A percentile compares a stretch with the other conserved stretches of the same genome.
These are phyloP conservation scores for Malurus elegans DNA, from an alignment of 2,113 vertebrate genomes.

Conservation along the genomic window DNA sequence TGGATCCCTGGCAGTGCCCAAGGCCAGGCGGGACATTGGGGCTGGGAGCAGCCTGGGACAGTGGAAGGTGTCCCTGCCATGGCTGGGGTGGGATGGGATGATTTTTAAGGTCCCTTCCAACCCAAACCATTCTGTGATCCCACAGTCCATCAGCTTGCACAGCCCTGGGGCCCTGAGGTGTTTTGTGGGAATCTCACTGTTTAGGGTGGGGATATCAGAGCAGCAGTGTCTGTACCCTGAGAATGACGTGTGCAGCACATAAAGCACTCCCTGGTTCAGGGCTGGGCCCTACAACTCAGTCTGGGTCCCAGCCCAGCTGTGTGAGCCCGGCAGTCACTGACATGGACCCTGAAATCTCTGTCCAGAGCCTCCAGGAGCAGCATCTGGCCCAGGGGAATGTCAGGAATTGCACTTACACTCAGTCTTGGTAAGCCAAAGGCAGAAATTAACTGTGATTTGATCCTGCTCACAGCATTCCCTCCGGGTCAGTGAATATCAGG, in stretches of 20 bases:
- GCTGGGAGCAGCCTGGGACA: rapidly evolving
- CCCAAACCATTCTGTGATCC: not conserved
- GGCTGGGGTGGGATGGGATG: not conserved
- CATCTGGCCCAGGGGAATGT: not conserved
- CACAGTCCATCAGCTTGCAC: not conserved
- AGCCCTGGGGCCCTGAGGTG: rapidly evolving
- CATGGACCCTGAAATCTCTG: not conserved
- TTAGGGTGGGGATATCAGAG: not conserved
- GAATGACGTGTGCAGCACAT: not conserved
- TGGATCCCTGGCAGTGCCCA: rapidly evolving
- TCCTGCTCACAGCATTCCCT: not conserved
- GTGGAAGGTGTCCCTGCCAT: not conserved
- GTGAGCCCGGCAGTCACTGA: not conserved
- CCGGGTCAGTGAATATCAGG: not conserved
- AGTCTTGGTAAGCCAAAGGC: not conserved
- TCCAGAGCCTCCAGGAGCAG: not conserved
- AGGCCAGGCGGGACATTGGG: rapidly evolving
- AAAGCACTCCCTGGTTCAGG: not conserved
- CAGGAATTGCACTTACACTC: not conserved
- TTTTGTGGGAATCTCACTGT: not conserved
- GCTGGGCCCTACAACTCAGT: not conserved
- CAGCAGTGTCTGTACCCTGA: not conserved
- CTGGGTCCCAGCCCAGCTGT: not conserved
- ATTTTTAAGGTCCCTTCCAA: not conserved
- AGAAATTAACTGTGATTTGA: constrained; percentile 9